Evolutionary conservation across 2,888 invertebrate genomes (phyloP).

Genomic region (Drosophila falleni): DNA sequence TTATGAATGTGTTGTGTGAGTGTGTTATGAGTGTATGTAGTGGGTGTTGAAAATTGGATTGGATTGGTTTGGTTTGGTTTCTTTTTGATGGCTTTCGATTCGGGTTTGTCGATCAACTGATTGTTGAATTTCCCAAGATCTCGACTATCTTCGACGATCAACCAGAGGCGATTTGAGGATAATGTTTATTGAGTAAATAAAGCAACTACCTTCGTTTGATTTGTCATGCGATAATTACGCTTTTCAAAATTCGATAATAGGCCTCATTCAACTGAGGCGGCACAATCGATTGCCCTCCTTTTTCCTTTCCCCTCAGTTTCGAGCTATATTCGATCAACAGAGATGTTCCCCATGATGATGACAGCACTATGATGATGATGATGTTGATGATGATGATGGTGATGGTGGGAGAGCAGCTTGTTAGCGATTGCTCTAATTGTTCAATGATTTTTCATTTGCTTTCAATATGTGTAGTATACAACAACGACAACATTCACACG

Average conservation of each 20-base stretch:
- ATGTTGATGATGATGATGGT: constrained; percentile 11
- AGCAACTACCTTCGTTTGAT: constrained; percentile 67
- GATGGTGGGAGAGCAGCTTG: constrained; percentile 51
- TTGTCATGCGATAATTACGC: constrained; percentile 80
- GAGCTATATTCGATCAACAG: constrained; percentile 33
- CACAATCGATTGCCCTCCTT: constrained; percentile 46
- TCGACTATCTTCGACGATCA: constrained; percentile 25
- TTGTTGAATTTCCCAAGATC: constrained; percentile 51
- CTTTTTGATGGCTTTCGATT: constrained; percentile 2
- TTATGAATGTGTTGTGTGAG: constrained; percentile 1
- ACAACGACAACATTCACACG: constrained; percentile 3
- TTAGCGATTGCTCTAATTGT: constrained; percentile 62
- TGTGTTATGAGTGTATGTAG: constrained; percentile 25
- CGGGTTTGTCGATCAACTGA: constrained; percentile 4
- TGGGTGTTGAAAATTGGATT: constrained; percentile 49
- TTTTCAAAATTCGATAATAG: constrained; percentile 79
- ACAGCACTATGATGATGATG: constrained; percentile 41
- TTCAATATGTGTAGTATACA: constrained; percentile 26
- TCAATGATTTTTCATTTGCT: constrained; percentile 53
- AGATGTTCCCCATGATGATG: constrained; percentile 42
- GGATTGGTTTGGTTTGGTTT: constrained; percentile 3
- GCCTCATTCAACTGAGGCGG: constrained; percentile 63
- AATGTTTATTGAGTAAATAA: constrained; percentile 78
- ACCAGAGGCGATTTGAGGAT: constrained; percentile 38
- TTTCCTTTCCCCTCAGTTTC: not conserved